A percentile compares a stretch with the other conserved stretches of the same genome.
Evolutionary conservation across 1,140 invertebrate genomes (phyloP).

Genomic region (Dendrolimus punctatus): DNA sequence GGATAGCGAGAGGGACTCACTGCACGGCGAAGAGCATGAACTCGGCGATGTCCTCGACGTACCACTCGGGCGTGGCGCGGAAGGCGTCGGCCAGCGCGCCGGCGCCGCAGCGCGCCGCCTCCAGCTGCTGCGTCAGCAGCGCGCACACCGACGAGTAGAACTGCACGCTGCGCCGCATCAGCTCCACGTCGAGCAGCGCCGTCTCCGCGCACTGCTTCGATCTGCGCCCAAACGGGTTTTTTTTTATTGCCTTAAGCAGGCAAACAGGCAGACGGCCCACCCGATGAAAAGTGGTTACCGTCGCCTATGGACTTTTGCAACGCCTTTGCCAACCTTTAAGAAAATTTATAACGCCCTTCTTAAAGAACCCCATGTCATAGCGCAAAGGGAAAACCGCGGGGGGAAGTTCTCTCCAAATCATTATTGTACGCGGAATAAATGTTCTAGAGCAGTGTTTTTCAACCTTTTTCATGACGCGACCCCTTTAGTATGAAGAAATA

Average conservation of each 20-base stretch:
- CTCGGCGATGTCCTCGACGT: conserved; percentile 96
- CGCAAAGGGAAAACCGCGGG: too few species aligned
- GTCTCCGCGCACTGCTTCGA: conserved; percentile 92
- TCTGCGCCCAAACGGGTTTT: conserved; percentile 43
- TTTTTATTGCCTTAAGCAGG: not conserved
- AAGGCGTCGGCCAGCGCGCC: conserved; percentile 80
- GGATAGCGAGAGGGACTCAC: conserved; percentile 80
- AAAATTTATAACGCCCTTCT: too few species aligned
- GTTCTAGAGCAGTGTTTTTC: too few species aligned
- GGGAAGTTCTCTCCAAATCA: too few species aligned
- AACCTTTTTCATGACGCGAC: too few species aligned
- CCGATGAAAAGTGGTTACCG: too few species aligned
- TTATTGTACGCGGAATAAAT: too few species aligned
- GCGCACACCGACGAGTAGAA: conserved; percentile 92
- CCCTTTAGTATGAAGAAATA: too few species aligned
- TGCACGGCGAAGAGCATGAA: conserved; percentile 94
- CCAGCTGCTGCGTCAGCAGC: conserved; percentile 79
- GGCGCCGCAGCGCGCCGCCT: conserved; percentile 62
- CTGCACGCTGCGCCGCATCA: conserved; percentile 84
- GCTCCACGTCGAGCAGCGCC: conserved; percentile 85
- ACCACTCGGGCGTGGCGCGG: conserved; percentile 95
- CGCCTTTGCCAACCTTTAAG: too few species aligned
- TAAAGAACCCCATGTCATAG: too few species aligned
- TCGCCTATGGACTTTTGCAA: too few species aligned
- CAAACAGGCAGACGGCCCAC: too few species aligned